Conservation (phyloP, 2,113 vertebrate genomes). For the Hyperoodon ampullatus region DNA sequence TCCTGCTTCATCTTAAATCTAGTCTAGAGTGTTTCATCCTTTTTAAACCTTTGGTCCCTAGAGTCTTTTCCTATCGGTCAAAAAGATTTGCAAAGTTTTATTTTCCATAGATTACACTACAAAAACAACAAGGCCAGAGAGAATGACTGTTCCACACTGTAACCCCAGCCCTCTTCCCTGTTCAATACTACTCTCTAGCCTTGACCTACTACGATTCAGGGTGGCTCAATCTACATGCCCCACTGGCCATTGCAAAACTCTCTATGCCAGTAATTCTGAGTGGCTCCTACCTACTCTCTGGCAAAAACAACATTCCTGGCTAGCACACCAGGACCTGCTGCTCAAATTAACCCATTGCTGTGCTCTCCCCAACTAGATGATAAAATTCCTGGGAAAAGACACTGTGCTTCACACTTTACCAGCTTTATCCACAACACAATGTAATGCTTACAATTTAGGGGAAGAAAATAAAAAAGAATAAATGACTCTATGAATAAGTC, state of each 20-base stretch:
- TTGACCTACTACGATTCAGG: background rate
- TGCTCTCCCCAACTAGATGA: background rate
- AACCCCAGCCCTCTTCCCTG: background rate
- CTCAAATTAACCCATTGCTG: background rate
- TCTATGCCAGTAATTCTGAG: background rate
- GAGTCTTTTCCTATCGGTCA: background rate
- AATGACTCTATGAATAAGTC: background rate
- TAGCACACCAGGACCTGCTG: background rate
- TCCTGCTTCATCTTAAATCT: slow-evolving; percentile 9
- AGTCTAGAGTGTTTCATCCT: background rate
- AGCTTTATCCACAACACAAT: background rate
- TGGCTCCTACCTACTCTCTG: background rate
- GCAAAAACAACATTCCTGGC: background rate
- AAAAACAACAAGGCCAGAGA: background rate
- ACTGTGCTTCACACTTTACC: background rate
- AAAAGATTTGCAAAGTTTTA: background rate
- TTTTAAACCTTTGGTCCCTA: background rate
- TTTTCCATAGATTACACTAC: background rate
- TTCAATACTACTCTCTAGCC: background rate
- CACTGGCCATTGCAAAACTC: background rate
- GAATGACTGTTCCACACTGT: background rate
- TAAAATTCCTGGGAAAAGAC: background rate
- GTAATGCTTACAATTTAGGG: background rate
- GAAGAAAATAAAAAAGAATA: background rate
- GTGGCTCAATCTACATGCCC: background rate